A percentile compares a stretch with the other conserved stretches of the same genome.
phyloP scores from a whole-genome alignment of 2,888 invertebrate species.

The Lycia hirtaria region DNA sequence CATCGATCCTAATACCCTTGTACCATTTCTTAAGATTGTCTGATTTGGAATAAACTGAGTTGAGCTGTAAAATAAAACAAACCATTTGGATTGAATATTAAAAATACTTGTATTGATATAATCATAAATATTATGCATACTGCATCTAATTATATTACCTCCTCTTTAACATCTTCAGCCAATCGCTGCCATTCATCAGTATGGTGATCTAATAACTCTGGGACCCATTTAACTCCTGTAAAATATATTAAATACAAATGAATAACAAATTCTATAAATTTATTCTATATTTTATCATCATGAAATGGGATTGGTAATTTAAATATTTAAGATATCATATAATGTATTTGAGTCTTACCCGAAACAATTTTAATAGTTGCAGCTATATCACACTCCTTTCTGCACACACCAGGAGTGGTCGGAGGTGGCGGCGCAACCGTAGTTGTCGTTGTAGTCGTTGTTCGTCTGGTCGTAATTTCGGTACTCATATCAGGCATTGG shows the following conservation, averaged over 20 bases:
- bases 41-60: constrained; percentile 92
- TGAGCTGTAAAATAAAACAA: constrained; percentile 86
- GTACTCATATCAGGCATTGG: constrained; percentile 73
- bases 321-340: too few relatives aligned
- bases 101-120: constrained; percentile 1
- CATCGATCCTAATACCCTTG: constrained; percentile 93
- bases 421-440: constrained; percentile 89
- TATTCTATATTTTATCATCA: too few relatives aligned
- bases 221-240: constrained; percentile 91
- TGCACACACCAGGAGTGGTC: constrained; percentile 92
- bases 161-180: constrained; percentile 91
- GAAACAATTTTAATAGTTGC: constrained; percentile 94
- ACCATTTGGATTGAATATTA: neutral
- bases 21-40: constrained; percentile 92
- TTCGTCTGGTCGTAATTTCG: constrained; percentile 79
- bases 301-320: too few relatives aligned
- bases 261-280: too few relatives aligned
- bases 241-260: constrained; percentile 19
- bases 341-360: too few relatives aligned
- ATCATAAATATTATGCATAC: neutral
- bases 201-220: constrained; percentile 93
- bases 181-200: constrained; percentile 94
- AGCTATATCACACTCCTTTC: constrained; percentile 92
- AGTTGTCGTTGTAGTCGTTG: constrained; percentile 87
- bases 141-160: constrained; percentile 80